Evolutionary conservation across 2,797 vertebrate species (phyloP).

Genomic region (Austrolebias charrua): DNA sequence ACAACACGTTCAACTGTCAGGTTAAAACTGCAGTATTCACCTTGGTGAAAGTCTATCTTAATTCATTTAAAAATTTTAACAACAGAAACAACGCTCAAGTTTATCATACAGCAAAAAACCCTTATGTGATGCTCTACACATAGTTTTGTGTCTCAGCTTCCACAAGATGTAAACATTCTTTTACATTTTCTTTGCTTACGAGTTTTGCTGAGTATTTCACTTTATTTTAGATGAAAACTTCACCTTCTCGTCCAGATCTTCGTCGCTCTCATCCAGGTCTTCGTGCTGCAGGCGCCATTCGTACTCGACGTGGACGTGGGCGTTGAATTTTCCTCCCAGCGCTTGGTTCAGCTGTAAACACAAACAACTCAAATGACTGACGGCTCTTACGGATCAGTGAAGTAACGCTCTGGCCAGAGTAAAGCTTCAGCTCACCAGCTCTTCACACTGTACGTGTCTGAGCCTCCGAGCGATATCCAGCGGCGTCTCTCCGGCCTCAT

Average conservation of each 20-base stretch:
- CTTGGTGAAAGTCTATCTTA: no score
- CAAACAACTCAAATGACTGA: constrained; percentile 24
- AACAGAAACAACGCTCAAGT: no score
- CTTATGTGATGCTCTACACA: no score
- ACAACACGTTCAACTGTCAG: no score
- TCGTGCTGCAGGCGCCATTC: constrained; percentile 96
- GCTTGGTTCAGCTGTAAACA: constrained; percentile 89
- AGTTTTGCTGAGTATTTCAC: no score
- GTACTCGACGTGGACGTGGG: constrained; percentile 97
- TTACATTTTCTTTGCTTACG: no score
- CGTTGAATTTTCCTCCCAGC: constrained; percentile 93
- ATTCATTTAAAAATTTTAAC: no score
- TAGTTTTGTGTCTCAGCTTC: background rate
- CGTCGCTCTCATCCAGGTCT: constrained; percentile 97
- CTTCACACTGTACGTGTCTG: constrained; percentile 94
- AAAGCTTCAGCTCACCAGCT: constrained; percentile 85
- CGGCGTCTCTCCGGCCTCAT: constrained; percentile 94
- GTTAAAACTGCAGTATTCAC: no score
- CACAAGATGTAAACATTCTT: background rate
- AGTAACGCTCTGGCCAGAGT: background rate
- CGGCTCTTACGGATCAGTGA: background rate
- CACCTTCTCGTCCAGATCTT: constrained; percentile 95
- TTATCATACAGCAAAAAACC: no score
- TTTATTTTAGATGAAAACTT: constrained; percentile 1
- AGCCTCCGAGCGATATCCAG: constrained; percentile 94